These are phyloP conservation scores for Achroia grisella DNA, from an alignment of 1,140 invertebrate genomes.

Conservation along the genomic window DNA sequence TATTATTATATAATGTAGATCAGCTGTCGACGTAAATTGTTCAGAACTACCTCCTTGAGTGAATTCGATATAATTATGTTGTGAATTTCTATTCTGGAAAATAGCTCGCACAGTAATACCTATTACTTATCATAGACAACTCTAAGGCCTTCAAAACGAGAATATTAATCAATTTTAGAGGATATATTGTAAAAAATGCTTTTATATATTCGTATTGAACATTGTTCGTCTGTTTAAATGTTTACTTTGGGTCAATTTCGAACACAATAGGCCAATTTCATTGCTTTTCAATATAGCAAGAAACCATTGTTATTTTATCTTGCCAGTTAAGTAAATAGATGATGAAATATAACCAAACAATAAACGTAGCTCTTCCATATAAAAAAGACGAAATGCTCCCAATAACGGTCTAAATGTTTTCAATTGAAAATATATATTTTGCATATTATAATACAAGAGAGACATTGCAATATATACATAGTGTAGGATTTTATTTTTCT, in stretches of 20 bases:
- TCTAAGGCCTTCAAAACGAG: too few relatives aligned
- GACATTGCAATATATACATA: slow-evolving; percentile 63
- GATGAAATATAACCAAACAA: neutral
- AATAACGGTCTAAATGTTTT: slow-evolving; percentile 34
- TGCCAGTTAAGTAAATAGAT: too few relatives aligned
- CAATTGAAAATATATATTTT: too few relatives aligned
- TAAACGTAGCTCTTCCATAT: slow-evolving; percentile 26
- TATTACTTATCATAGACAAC: too few relatives aligned
- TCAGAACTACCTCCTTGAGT: slow-evolving; percentile 29
- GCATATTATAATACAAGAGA: slow-evolving; percentile 41
- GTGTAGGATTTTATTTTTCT: slow-evolving; percentile 55
- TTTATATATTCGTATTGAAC: too few relatives aligned
- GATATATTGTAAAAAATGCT: too few relatives aligned
- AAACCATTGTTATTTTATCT: too few relatives aligned
- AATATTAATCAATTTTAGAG: too few relatives aligned
- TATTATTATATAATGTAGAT: slow-evolving; percentile 11
- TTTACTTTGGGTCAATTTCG: neutral
- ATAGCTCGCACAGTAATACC: neutral
- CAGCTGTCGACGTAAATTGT: slow-evolving; percentile 24
- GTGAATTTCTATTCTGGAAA: slow-evolving; percentile 10
- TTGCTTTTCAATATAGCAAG: neutral
- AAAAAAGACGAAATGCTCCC: slow-evolving; percentile 24
- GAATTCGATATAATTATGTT: slow-evolving; percentile 19
- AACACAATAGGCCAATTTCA: neutral
- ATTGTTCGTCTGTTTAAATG: too few relatives aligned